phyloP scores from a whole-genome alignment of 1,140 invertebrate species.

The Drosophila equinoxialis region DNA sequence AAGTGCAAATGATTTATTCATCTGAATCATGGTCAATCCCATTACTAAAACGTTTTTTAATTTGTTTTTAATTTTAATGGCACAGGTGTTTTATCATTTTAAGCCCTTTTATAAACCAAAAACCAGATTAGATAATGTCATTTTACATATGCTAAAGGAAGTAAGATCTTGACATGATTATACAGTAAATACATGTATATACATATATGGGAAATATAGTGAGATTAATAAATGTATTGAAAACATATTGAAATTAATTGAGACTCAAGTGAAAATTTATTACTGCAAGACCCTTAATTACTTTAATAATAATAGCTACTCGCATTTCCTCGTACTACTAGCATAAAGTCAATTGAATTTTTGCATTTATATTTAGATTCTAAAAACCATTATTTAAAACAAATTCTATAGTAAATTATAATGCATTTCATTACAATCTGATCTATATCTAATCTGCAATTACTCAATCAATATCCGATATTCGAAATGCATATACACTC shows the following conservation, averaged over 20 bases:
- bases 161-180: not conserved
- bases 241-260: not conserved
- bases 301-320: not conserved
- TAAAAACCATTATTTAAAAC: not conserved
- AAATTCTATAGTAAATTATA: not conserved
- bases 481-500: too few species aligned
- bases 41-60: slow-evolving; percentile 7
- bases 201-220: not conserved
- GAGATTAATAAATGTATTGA: not conserved
- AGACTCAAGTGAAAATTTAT: not conserved
- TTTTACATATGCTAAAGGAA: not conserved
- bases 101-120: not conserved
- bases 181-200: not conserved
- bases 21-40: not conserved
- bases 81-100: not conserved
- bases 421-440: too few species aligned
- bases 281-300: not conserved
- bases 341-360: not conserved
- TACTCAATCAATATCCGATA: too few species aligned
- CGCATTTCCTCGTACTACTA: not conserved
- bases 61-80: slow-evolving; percentile 6
- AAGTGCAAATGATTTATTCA: not conserved
- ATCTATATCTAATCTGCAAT: too few species aligned
- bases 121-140: not conserved
- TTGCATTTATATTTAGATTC: not conserved